Base-by-base conservation (phyloP, 2,888 invertebrate genomes). In the Cylindroiulus punctatus region DNA sequence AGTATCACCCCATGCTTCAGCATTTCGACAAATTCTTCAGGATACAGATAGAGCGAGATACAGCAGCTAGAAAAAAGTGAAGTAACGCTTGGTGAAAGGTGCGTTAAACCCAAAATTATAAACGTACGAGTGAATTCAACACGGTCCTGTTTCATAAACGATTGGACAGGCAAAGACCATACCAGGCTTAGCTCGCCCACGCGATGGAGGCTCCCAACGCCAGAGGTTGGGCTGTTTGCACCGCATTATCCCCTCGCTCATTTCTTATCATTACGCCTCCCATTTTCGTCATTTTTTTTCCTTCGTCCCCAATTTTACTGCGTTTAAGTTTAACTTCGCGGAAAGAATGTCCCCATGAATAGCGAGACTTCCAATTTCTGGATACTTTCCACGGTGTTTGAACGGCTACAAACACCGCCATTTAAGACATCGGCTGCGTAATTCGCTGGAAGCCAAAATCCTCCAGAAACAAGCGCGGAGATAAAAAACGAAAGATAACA, bases 301-400 rank as follows among this genome's bases (percentile, higher is more conserved):
- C 65, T 26, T 65, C 26, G 26, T 65, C 65, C n/a, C 26, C 65
- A 65, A 65, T 65, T 65, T 65, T 65, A 65, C 26, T 65, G 65
- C 65, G 65, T 65, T 65, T 65, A 65, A 65, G 65, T 65, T 65
- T 65, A 65, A 65, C 65, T 65, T 65, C n/a, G 65, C 65, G 65
- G 65, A 65, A 65, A 65, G 65, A 65, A 65, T 65, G 65, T 65
- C 26, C 65, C 65, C 65, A 65, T 65, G 65, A 65, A 65, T 65
- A 65, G 30, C 65, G 65, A 65, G 65, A 65, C 65, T 65, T 8
- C 65, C 30, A 65, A 65, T 65, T 65, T 65, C 65, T 65, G 65
- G 26, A 65, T 65, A 26, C 26, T 65, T 65, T 65, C 65, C 65
- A 65, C 65, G 65, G 65, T 65, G 65, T 65, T 65, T 65, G 65